Conservation (phyloP, 2,113 vertebrate species). For the Nerophis ophidion region DNA sequence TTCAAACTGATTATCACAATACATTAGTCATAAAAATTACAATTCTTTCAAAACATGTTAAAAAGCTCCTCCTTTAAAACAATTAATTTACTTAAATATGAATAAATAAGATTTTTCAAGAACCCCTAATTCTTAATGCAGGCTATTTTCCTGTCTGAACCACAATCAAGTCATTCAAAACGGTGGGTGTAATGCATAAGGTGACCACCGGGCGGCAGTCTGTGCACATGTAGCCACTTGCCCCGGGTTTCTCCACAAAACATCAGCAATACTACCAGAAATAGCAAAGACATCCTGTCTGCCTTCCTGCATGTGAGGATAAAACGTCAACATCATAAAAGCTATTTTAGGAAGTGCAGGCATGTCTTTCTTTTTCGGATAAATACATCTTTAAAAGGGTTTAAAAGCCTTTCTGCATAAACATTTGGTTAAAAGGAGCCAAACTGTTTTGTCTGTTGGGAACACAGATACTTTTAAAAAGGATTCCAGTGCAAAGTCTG, state of each 20-base stretch:
- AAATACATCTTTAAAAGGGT: conserved; percentile 32
- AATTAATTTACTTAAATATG: too few species aligned
- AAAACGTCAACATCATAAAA: conserved; percentile 26
- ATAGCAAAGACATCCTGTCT: background rate
- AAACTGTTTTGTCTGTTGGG: conserved; percentile 46
- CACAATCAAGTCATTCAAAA: too few species aligned
- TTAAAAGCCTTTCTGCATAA: conserved; percentile 40
- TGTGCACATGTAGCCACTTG: conserved; percentile 11
- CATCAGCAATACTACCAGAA: background rate
- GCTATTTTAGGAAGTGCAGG: conserved; percentile 18
- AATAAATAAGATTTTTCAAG: too few species aligned
- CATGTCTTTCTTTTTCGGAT: conserved; percentile 4
- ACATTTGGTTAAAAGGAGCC: conserved; percentile 40
- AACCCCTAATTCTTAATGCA: background rate
- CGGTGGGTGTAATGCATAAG: conserved; percentile 7
- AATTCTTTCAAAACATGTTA: too few species aligned
- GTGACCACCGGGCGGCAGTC: conserved; percentile 52
- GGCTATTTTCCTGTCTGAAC: background rate
- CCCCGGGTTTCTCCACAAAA: conserved; percentile 2
- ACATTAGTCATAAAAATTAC: too few species aligned
- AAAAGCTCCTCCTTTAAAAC: too few species aligned
- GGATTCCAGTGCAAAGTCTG: conserved; percentile 43
- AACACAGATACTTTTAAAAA: conserved; percentile 56
- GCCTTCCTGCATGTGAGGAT: conserved; percentile 12
- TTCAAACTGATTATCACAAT: too few species aligned